A percentile compares a stretch with the other conserved stretches of the same genome.
phyloP scores from a whole-genome alignment of 2,797 vertebrate genomes.

The Buceros bicornis region DNA sequence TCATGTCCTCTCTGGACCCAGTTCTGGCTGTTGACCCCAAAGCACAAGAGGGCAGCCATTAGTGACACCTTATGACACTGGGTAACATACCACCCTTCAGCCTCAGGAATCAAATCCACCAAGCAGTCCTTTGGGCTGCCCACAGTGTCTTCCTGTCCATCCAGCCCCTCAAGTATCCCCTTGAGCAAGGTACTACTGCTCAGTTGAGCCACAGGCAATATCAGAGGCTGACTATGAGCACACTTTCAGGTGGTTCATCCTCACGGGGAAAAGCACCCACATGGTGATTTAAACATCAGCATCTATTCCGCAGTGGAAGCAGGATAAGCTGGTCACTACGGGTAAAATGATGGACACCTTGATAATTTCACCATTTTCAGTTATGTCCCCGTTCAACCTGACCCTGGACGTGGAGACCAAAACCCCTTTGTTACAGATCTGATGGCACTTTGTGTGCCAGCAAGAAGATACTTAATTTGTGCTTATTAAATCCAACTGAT shows the following conservation, averaged over 20 bases:
- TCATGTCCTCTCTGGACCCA: background rate
- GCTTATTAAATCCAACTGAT: background rate
- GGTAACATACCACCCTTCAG: background rate
- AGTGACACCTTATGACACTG: background rate
- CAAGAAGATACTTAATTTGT: background rate
- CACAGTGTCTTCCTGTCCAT: background rate
- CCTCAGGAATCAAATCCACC: background rate
- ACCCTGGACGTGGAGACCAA: background rate
- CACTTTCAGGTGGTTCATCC: background rate
- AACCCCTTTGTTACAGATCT: background rate
- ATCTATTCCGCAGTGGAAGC: background rate
- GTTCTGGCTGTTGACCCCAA: background rate
- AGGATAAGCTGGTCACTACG: background rate
- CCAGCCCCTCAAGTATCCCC: background rate
- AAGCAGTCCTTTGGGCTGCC: background rate
- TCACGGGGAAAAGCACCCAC: background rate
- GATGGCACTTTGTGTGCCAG: background rate
- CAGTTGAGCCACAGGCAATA: fast-evolving
- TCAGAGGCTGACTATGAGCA: background rate
- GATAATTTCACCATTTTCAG: background rate
- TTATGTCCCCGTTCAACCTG: background rate
- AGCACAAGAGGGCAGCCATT: background rate
- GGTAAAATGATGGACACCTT: background rate
- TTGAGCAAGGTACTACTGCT: background rate
- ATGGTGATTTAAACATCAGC: background rate